Evolutionary conservation across 2,888 invertebrate species (phyloP).

Genomic region (Arrhopalites spinosus): DNA sequence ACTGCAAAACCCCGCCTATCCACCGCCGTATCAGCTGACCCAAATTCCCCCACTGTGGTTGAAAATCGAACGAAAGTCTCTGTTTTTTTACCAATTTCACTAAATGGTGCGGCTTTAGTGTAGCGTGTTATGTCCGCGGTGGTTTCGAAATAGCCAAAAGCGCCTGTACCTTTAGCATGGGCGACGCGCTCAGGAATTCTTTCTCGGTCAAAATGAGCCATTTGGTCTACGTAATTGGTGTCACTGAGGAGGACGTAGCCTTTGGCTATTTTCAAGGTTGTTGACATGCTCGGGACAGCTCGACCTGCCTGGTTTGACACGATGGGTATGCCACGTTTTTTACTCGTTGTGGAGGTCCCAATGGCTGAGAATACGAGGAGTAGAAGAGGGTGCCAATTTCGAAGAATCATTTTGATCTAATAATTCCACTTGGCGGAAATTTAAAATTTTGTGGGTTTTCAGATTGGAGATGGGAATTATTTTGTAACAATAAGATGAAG

Average conservation of each 20-base stretch:
- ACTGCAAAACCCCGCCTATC: constrained; percentile 73
- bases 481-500: too few relatives aligned
- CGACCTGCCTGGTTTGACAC: too few relatives aligned
- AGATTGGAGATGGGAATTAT: too few relatives aligned
- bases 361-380: too few relatives aligned
- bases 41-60: constrained; percentile 87
- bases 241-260: background rate
- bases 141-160: constrained; percentile 86
- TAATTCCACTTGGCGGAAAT: too few relatives aligned
- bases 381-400: too few relatives aligned
- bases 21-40: constrained; percentile 61
- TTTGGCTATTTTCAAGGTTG: too few relatives aligned
- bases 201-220: background rate
- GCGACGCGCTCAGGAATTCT: background rate
- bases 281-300: too few relatives aligned
- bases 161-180: constrained; percentile 61
- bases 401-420: too few relatives aligned
- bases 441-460: too few relatives aligned
- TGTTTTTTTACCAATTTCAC: constrained; percentile 75
- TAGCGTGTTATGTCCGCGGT: constrained; percentile 84
- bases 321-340: too few relatives aligned
- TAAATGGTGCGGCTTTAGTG: constrained; percentile 77
- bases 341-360: too few relatives aligned
- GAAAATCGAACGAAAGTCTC: constrained; percentile 81
- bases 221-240: background rate